phyloP scores from a whole-genome alignment of 2,113 vertebrate species.

The Pogona vitticeps region DNA sequence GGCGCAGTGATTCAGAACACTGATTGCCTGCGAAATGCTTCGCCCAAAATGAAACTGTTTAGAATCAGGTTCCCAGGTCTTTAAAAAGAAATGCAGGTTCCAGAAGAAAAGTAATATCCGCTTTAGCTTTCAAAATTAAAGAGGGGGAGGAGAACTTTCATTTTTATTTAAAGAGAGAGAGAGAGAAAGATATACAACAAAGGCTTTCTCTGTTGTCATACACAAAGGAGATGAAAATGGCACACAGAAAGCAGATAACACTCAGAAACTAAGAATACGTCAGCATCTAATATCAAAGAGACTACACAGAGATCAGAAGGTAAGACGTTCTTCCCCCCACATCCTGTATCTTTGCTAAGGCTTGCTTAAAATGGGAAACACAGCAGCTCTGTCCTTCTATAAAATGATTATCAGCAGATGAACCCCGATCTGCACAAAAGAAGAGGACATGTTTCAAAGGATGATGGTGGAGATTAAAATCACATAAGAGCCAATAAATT shows the following conservation, averaged over 20 bases:
- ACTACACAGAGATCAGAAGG: constrained; percentile 29
- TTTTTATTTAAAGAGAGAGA: constrained; percentile 62
- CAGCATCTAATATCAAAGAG: constrained; percentile 61
- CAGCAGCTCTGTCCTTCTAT: background rate
- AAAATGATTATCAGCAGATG: background rate
- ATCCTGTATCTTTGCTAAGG: constrained; percentile 11
- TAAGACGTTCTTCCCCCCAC: background rate
- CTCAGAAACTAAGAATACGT: constrained; percentile 53
- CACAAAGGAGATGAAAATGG: constrained; percentile 63
- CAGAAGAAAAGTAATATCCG: constrained; percentile 62
- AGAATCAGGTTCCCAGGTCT: constrained; percentile 34
- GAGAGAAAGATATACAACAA: constrained; percentile 52
- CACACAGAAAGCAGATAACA: constrained; percentile 66
- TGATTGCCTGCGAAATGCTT: background rate
- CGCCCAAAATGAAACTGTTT: background rate
- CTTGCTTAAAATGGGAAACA: constrained; percentile 12
- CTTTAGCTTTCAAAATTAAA: constrained; percentile 48
- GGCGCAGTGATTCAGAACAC: background rate
- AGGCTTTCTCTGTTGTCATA: constrained; percentile 45
- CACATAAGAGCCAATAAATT: constrained; percentile 10
- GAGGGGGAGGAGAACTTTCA: constrained; percentile 8
- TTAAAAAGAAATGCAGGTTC: constrained; percentile 22
- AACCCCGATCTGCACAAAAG: background rate
- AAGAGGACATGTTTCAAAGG: constrained; percentile 33
- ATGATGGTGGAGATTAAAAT: constrained; percentile 34